Evolutionary conservation across 1,140 invertebrate genomes (phyloP).

Genomic region (Brachionus sp.): DNA sequence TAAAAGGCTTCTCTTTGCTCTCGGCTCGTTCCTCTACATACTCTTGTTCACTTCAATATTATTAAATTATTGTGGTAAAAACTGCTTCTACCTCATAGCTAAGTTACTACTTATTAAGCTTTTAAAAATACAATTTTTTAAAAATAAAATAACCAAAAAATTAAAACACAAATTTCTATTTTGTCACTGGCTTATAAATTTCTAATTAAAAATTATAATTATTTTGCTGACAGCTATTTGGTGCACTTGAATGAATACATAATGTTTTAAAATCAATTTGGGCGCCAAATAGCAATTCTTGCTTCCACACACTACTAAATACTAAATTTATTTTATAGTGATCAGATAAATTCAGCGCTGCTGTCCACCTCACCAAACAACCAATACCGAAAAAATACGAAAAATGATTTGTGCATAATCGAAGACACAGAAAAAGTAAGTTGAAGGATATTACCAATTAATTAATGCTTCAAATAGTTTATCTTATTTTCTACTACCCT

Average conservation of each 20-base stretch:
- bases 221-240: neutral
- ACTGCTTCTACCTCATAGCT: neutral
- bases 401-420: neutral
- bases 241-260: neutral
- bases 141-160: neutral
- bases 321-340: neutral
- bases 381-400: neutral
- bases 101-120: neutral
- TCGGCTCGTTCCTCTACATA: neutral
- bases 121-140: neutral
- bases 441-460: neutral
- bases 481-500: neutral
- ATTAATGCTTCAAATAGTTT: neutral
- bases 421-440: neutral
- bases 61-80: neutral
- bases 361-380: neutral
- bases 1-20: constrained; percentile 1
- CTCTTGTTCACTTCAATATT: neutral
- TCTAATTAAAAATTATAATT: neutral
- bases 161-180: neutral
- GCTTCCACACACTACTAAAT: neutral
- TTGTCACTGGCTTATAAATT: neutral
- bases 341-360: neutral
- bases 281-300: neutral
- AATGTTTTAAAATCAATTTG: neutral